Conservation (phyloP, 2,888 invertebrate genomes). For the Stenurella melanura region DNA sequence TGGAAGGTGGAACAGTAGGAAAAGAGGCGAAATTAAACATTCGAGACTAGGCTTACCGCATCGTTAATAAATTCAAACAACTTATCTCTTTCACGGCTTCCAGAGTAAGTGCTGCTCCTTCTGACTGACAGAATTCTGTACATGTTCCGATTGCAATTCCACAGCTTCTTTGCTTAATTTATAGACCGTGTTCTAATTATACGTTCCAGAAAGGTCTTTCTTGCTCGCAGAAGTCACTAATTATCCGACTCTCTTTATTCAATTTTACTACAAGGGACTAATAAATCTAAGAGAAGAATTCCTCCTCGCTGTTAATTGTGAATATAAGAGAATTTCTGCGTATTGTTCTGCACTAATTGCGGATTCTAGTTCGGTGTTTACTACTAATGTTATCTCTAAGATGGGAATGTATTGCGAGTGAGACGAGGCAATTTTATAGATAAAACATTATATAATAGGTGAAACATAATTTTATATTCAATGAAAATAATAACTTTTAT, state of each 20-base stretch:
- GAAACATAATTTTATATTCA: too few species aligned
- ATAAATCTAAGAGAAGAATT: slow-evolving; percentile 59
- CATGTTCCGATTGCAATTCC: slow-evolving; percentile 67
- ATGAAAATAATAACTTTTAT: too few species aligned
- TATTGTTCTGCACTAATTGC: slow-evolving; percentile 41
- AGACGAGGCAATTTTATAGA: neutral
- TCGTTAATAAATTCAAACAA: slow-evolving; percentile 57
- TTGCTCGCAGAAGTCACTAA: slow-evolving; percentile 66
- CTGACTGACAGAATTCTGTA: slow-evolving; percentile 66
- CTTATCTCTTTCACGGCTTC: slow-evolving; percentile 50
- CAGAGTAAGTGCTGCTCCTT: slow-evolving; percentile 47
- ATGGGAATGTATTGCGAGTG: neutral
- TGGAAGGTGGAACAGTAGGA: slow-evolving; percentile 31
- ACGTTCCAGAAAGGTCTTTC: slow-evolving; percentile 64
- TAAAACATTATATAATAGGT: too few species aligned
- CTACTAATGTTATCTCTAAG: neutral
- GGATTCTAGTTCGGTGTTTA: slow-evolving; percentile 1
- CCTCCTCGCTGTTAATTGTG: slow-evolving; percentile 54
- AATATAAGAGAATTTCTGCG: slow-evolving; percentile 43
- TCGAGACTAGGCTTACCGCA: slow-evolving; percentile 55
- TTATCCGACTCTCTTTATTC: slow-evolving; percentile 67
- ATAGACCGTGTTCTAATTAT: slow-evolving; percentile 69
- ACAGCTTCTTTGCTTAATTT: slow-evolving; percentile 66
- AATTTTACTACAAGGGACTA: slow-evolving; percentile 62
- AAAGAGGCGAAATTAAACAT: slow-evolving; percentile 56